These are phyloP conservation scores for Erpornis zantholeuca DNA, from an alignment of 2,113 vertebrate genomes.

Conservation along the genomic window DNA sequence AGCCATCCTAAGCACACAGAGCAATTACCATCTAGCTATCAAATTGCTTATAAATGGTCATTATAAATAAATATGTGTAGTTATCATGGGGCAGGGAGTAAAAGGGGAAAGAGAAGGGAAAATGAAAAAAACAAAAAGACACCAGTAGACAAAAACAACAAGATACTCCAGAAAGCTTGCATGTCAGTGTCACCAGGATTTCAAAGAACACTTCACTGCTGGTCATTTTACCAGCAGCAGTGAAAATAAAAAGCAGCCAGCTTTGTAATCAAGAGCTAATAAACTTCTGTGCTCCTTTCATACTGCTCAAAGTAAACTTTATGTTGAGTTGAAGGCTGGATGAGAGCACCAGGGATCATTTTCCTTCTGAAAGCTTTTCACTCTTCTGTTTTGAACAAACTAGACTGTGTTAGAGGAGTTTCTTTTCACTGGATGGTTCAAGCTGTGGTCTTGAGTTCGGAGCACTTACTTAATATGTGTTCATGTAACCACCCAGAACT, in stretches of 20 bases:
- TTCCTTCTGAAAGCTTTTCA: background rate
- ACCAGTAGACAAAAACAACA: background rate
- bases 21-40: background rate
- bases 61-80: background rate
- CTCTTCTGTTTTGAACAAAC: background rate
- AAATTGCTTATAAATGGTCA: background rate
- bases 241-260: background rate
- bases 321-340: background rate
- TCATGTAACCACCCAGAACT: background rate
- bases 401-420: background rate
- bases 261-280: background rate
- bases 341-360: background rate
- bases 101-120: background rate
- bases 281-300: background rate
- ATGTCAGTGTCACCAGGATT: background rate
- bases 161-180: background rate
- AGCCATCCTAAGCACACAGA: background rate
- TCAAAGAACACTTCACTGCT: background rate
- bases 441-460: background rate
- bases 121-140: background rate
- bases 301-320: background rate
- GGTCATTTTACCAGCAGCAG: background rate
- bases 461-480: background rate
- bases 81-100: background rate
- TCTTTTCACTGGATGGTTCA: background rate